Evolutionary conservation across 2,113 vertebrate genomes (phyloP).

Genomic region (Cyphomyrus plagiostoma): DNA sequence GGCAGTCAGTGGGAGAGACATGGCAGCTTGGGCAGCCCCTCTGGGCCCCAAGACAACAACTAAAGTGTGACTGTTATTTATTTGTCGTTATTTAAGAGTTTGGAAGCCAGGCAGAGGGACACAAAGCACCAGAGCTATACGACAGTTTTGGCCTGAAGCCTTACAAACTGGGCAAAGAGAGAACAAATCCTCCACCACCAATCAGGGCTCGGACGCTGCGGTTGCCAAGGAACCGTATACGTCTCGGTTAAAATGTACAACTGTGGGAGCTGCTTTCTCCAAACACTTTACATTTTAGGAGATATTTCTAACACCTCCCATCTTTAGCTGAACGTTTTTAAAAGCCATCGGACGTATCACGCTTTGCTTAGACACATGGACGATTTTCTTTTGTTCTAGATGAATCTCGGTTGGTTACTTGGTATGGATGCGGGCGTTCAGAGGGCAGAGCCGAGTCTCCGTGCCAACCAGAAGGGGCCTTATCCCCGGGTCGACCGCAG

Average conservation of each 20-base stretch:
- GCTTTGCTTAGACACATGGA: neutral
- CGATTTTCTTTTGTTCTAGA: neutral
- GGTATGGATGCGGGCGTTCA: neutral
- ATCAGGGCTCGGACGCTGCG: neutral
- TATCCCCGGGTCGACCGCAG: neutral
- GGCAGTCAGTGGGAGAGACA: neutral
- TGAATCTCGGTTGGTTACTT: neutral
- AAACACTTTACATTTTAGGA: neutral
- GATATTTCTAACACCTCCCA: neutral
- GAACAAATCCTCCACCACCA: neutral
- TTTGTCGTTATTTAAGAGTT: neutral
- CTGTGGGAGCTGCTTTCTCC: neutral
- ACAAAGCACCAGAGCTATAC: neutral
- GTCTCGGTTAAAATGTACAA: neutral
- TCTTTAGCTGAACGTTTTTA: neutral
- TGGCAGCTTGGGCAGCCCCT: neutral
- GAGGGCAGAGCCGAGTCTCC: neutral
- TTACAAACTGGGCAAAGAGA: neutral
- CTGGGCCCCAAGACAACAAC: neutral
- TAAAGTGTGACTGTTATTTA: neutral
- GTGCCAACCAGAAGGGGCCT: constrained; percentile 5
- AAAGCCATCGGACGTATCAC: too few species aligned
- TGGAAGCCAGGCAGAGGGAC: neutral
- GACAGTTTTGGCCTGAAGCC: neutral
- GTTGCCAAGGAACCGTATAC: neutral